Base-by-base conservation (phyloP, 92 coral and sea anemone species). In the Phenganax marumi region DNA sequence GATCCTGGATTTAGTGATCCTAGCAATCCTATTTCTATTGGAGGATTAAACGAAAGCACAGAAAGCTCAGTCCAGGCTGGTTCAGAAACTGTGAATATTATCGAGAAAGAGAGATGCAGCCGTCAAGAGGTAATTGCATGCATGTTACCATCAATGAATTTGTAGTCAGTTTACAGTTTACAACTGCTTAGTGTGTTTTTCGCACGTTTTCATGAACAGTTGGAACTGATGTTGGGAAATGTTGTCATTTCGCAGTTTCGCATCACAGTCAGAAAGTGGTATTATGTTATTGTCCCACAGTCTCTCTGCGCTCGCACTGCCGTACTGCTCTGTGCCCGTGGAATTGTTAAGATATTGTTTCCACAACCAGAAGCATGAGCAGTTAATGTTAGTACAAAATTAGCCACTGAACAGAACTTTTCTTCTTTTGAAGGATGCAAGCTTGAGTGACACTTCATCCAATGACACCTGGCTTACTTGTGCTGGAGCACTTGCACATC, bases 401-500 rank as follows among this genome's bases (percentile, higher is more conserved):
- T n/a, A n/a, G n/a, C n/a, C n/a, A n/a, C n/a, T n/a, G n/a, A n/a
- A n/a, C n/a, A n/a, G n/a, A n/a, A n/a, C n/a, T n/a, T n/a, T n/a
- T n/a, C n/a, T n/a, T n/a, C n/a, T n/a, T n/a, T n/a, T n/a, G n/a
- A n/a, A n/a, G n/a, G 68, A 61, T 61, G 8, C 8, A 61, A 61
- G 23, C 8, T 7, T 61, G 6, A 7, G 6, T 7, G 8, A 61
- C 22, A 21, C 8, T 16, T 7, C 8, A 7, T 7, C 68, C 68
- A 61, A 16, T 61, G 68, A 61, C 68, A 7, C 68, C 23, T 61
- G 68, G 68, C 68, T 61, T 16, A 61, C 68, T 61, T 61, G 68
- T 61, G 68, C 8, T 7, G 68, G 68, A 7, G 68, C 68, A 61
- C 68, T 61, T 61, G 68, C 68, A 16, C 68, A 61, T 61, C n/a